Percentiles rank a stretch among this genome's conserved stretches.
Evolutionary conservation across 2,113 vertebrate genomes (phyloP).

Genomic region (Epinephelus fuscoguttatus): DNA sequence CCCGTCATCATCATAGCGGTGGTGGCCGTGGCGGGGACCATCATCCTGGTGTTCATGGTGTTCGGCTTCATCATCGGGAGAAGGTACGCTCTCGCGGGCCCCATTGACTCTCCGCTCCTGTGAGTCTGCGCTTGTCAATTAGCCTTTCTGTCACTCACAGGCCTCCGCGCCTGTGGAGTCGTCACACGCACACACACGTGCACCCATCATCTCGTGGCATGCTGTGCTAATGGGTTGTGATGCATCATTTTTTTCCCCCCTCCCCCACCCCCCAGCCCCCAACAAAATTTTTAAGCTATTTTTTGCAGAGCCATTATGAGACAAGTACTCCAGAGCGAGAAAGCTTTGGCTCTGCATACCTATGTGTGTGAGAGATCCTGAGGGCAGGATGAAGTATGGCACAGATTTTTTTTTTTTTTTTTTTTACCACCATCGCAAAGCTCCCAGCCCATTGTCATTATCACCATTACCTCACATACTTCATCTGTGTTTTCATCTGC

Average conservation of each 20-base stretch:
- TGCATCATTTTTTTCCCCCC: slow-evolving; percentile 44
- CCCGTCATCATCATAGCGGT: slow-evolving; percentile 99
- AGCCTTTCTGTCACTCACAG: slow-evolving; percentile 84
- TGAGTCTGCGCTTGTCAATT: slow-evolving; percentile 86
- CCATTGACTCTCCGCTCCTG: slow-evolving; percentile 88
- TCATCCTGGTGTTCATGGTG: slow-evolving; percentile 99
- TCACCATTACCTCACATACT: slow-evolving; percentile 25
- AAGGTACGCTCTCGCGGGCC: slow-evolving; percentile 92
- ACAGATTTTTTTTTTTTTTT: neutral
- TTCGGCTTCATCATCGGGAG: slow-evolving; percentile 99
- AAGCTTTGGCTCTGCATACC: slow-evolving; percentile 43
- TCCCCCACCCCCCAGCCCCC: neutral
- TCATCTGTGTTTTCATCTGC: slow-evolving; percentile 54
- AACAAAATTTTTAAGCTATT: slow-evolving; percentile 27
- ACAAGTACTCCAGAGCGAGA: slow-evolving; percentile 32
- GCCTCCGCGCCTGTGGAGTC: slow-evolving; percentile 66
- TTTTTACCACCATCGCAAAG: slow-evolving; percentile 33
- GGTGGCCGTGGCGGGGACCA: slow-evolving; percentile 98
- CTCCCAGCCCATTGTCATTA: slow-evolving; percentile 36
- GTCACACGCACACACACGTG: slow-evolving; percentile 58
- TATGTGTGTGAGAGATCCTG: slow-evolving; percentile 22
- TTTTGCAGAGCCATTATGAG: slow-evolving; percentile 59
- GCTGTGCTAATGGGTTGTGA: slow-evolving; percentile 74
- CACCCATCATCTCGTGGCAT: slow-evolving; percentile 77
- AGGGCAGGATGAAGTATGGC: slow-evolving; percentile 40